phyloP scores from a whole-genome alignment of 2,113 vertebrate genomes.

The Oxygymnocypris stewartii region DNA sequence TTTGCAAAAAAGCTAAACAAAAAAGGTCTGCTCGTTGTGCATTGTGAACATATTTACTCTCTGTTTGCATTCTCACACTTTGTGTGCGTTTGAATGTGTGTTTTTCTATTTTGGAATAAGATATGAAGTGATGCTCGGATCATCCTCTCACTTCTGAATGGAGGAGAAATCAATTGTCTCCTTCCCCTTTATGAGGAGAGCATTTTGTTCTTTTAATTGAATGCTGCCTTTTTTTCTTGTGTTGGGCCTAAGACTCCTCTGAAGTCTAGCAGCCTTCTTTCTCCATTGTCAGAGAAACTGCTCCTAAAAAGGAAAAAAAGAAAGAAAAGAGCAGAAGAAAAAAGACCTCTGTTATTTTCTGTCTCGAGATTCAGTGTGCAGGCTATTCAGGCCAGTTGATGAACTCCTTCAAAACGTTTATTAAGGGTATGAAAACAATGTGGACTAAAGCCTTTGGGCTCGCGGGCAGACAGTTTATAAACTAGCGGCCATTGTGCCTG shows the following conservation, averaged over 20 bases:
- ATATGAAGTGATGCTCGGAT: constrained; percentile 49
- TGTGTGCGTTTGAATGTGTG: constrained; percentile 42
- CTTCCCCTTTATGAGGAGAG: constrained; percentile 61
- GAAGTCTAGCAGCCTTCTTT: constrained; percentile 81
- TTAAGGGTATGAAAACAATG: constrained; percentile 97
- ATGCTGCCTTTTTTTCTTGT: constrained; percentile 67
- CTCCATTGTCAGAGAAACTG: constrained; percentile 76
- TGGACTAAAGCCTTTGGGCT: constrained; percentile 84
- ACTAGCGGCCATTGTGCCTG: constrained; percentile 91
- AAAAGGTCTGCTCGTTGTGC: neutral
- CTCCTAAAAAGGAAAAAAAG: constrained; percentile 70
- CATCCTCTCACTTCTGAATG: constrained; percentile 56
- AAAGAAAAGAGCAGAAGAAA: constrained; percentile 72
- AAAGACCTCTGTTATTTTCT: constrained; percentile 88
- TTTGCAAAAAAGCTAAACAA: neutral
- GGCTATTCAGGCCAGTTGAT: constrained; percentile 97
- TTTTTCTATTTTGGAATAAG: constrained; percentile 55
- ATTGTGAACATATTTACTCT: constrained; percentile 39
- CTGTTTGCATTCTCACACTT: constrained; percentile 36
- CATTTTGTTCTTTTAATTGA: constrained; percentile 69
- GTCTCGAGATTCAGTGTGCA: constrained; percentile 90
- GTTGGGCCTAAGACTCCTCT: constrained; percentile 73
- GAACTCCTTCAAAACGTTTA: constrained; percentile 99
- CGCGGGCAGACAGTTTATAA: constrained; percentile 95
- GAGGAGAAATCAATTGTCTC: constrained; percentile 66